Evolutionary conservation across 2,888 invertebrate genomes (phyloP).

Genomic region (Priocnemis perturbator): DNA sequence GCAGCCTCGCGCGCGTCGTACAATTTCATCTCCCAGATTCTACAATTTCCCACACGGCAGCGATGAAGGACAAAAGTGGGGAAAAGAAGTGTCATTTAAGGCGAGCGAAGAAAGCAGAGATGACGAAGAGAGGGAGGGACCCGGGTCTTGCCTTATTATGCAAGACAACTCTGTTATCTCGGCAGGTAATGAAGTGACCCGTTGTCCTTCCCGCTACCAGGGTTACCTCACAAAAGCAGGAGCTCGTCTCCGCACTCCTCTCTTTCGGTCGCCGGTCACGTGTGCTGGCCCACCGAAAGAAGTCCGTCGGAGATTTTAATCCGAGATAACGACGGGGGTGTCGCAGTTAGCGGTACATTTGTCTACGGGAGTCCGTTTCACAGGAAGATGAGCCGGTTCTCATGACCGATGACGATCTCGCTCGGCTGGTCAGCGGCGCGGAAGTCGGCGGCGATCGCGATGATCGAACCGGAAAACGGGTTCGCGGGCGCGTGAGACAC

Average conservation of each 20-base stretch:
- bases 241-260: background rate
- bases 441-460: background rate
- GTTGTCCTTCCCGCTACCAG: constrained; percentile 67
- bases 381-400: background rate
- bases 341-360: constrained; percentile 66
- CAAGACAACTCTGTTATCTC: constrained; percentile 68
- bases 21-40: no score
- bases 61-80: background rate
- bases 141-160: constrained; percentile 56
- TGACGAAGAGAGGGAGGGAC: constrained; percentile 18
- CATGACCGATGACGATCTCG: background rate
- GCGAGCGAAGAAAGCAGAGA: constrained; percentile 30
- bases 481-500: no score
- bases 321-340: constrained; percentile 66
- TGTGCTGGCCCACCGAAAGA: constrained; percentile 50
- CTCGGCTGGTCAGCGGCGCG: background rate
- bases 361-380: constrained; percentile 45
- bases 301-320: constrained; percentile 62
- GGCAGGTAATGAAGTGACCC: constrained; percentile 66
- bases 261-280: constrained; percentile 38
- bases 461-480: constrained; percentile 1
- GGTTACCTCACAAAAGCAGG: constrained; percentile 41
- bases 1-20: no score
- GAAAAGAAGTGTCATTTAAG: background rate
- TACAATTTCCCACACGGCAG: background rate